Percentiles rank a stretch among this genome's conserved stretches.
Conservation (phyloP, 2,113 vertebrate species). For the Argyrosomus japonicus region DNA sequence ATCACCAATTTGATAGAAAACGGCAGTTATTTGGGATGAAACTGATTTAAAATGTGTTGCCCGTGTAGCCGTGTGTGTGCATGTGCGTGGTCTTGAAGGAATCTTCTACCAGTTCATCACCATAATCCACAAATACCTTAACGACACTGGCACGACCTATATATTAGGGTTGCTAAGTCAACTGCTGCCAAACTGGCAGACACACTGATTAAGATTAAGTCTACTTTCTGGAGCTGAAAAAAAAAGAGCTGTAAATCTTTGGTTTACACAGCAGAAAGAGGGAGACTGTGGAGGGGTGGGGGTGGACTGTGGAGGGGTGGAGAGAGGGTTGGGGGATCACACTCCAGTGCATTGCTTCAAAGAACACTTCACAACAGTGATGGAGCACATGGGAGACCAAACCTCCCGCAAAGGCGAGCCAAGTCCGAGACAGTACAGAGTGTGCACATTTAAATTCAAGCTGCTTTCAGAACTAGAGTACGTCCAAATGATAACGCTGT, state of each 20-base stretch:
- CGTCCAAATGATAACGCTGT: neutral
- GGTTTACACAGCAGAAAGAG: constrained; percentile 52
- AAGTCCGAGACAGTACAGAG: constrained; percentile 7
- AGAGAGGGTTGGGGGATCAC: constrained; percentile 25
- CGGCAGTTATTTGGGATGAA: neutral
- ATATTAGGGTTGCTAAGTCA: constrained; percentile 14
- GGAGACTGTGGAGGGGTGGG: too few relatives aligned
- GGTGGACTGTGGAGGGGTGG: too few relatives aligned
- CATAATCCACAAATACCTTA: constrained; percentile 37
- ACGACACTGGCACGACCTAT: constrained; percentile 25
- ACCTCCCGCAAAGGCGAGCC: constrained; percentile 23
- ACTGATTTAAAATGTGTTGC: neutral
- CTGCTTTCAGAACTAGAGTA: neutral
- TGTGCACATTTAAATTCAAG: constrained; percentile 11
- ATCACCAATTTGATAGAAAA: neutral
- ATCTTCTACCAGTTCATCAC: constrained; percentile 26
- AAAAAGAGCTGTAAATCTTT: constrained; percentile 59
- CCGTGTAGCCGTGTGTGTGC: neutral
- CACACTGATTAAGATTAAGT: constrained; percentile 56
- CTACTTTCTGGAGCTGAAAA: constrained; percentile 42
- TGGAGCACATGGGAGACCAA: constrained; percentile 60
- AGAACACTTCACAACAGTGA: constrained; percentile 63
- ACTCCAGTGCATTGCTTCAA: constrained; percentile 73
- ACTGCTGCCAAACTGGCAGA: constrained; percentile 47
- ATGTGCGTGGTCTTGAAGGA: neutral